These are phyloP conservation scores for Lithodes maja DNA, from an alignment of 2,888 invertebrate genomes.

Conservation along the genomic window DNA sequence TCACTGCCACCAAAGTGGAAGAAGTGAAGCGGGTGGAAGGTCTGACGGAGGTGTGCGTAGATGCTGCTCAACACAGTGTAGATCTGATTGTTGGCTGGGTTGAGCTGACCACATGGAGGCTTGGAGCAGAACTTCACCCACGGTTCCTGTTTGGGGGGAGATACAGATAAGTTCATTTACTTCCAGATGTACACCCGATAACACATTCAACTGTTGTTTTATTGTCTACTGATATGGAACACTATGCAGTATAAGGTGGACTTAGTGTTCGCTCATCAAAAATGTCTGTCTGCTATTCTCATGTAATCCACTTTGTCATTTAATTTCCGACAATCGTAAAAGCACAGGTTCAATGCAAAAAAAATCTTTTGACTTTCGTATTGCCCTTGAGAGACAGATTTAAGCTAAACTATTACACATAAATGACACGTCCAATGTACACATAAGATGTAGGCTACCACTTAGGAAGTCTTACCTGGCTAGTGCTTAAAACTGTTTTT, in stretches of 20 bases:
- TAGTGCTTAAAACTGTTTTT: too few relatives aligned
- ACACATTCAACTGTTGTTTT: too few relatives aligned
- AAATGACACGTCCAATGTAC: too few relatives aligned
- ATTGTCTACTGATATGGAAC: too few relatives aligned
- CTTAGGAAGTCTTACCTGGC: too few relatives aligned
- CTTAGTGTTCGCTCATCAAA: too few relatives aligned
- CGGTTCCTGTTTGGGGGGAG: conserved; percentile 75
- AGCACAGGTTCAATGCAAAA: neutral
- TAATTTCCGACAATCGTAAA: neutral
- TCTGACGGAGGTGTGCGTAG: conserved; percentile 39
- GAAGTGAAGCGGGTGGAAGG: conserved; percentile 53
- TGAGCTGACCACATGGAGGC: conserved; percentile 89
- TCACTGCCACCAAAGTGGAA: conserved; percentile 64
- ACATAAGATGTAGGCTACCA: too few relatives aligned
- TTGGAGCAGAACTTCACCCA: conserved; percentile 87
- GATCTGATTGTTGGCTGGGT: conserved; percentile 79
- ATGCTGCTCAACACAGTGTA: conserved; percentile 71
- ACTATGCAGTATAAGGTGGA: too few relatives aligned
- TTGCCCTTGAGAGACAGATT: too few relatives aligned
- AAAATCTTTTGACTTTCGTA: neutral
- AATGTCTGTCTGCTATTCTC: too few relatives aligned
- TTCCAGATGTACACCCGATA: too few relatives aligned
- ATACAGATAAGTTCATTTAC: neutral
- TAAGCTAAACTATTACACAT: too few relatives aligned
- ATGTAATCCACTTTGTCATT: neutral